Evolutionary conservation across 2,113 vertebrate genomes (phyloP), one percentile per base, ranked within the genome.

Genomic region (Mixornis gularis): DNA sequence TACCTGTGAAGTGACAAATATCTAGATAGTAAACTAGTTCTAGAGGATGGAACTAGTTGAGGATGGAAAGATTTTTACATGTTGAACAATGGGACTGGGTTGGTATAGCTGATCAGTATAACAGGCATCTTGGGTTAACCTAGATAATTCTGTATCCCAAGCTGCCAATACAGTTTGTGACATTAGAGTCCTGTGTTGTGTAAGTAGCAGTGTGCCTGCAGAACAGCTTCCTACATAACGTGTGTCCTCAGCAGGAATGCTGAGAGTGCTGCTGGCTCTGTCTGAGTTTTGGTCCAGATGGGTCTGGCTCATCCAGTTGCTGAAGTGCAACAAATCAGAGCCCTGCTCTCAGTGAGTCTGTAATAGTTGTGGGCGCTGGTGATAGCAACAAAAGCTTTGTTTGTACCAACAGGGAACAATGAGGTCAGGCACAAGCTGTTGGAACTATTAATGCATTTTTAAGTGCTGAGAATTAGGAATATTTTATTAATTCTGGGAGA

Each of bases 371-470:
- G 91, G 83, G 86, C 0, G 21, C 93, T 92, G 89, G 86, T 86
- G 86, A 90, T 94, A 92, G 94, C 93, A 95, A 90, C 91, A 94
- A 88, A 95, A 95, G 48, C 32, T 95, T 94, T 94, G 92, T 95
- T 95, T 95, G 79, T 95, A 90, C 89, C 89, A 94, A 95, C 86
- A 88, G 64, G 83, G 68, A 95, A 60, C 86, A 93, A 46, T 81
- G 83, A 96, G 84, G 89, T 95, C 95, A 96, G 80, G 80, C 93
- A 86, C 73, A 92, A 92, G 83, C 77, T 95, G 72, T 90, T 96
- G 86, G 91, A 96, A 86, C 80, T 89, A 78, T 81, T 59, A 81
- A 92, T 84, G 73, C 89, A 95, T 95, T 95, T 96, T 96, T 93
- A 92, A 95, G 94, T 89, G 80, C 62, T 96, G 91, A 95, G 93